Evolutionary conservation across 2,113 vertebrate genomes (phyloP).

Genomic region (Rhea americana): DNA sequence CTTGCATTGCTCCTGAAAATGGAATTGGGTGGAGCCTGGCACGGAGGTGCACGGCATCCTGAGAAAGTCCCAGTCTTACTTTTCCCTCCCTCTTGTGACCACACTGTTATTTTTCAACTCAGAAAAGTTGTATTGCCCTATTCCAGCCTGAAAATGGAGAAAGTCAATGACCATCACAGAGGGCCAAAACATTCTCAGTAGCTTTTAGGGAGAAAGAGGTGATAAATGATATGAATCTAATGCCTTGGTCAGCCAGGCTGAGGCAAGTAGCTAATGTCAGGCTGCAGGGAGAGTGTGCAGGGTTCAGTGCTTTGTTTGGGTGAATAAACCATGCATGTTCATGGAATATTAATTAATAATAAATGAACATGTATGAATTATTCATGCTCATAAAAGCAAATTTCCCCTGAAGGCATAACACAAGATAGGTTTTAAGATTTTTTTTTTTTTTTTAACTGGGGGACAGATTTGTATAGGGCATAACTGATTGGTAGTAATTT

Average conservation of each 20-base stretch:
- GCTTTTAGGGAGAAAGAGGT: neutral
- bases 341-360: slow-evolving; percentile 76
- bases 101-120: neutral
- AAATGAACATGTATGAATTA: slow-evolving; percentile 71
- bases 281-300: neutral
- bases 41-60: neutral
- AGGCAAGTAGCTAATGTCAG: neutral
- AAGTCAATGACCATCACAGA: neutral
- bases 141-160: neutral
- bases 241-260: neutral
- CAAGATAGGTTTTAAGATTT: slow-evolving; percentile 43
- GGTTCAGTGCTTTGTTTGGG: slow-evolving; percentile 57
- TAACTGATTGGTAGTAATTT: slow-evolving; percentile 46
- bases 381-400: slow-evolving; percentile 74
- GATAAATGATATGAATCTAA: neutral
- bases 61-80: neutral
- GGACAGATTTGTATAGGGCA: slow-evolving; percentile 23
- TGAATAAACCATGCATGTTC: slow-evolving; percentile 74
- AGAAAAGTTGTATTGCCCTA: neutral
- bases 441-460: neutral
- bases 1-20: neutral
- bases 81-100: neutral
- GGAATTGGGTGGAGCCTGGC: neutral
- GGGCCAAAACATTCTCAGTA: neutral
- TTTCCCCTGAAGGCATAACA: slow-evolving; percentile 71